Conservation (phyloP, 2,888 invertebrate species). For the Rhynchonema sp. region DNA sequence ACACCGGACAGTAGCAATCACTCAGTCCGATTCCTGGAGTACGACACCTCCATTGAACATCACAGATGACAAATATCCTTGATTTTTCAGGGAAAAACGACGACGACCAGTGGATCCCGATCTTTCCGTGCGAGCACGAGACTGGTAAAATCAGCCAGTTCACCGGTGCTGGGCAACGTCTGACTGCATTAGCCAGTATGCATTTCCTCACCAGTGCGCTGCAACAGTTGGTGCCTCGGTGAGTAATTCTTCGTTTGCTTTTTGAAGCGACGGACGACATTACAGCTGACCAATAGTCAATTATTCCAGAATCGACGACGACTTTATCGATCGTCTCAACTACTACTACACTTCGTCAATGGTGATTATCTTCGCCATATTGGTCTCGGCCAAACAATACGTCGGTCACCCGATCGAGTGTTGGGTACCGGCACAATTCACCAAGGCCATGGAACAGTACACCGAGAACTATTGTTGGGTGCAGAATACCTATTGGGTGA, state of each 20-base stretch:
- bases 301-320: slow-evolving; percentile 21
- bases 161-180: background rate
- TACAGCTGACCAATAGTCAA: too few relatives aligned
- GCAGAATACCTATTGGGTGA: slow-evolving; percentile 16
- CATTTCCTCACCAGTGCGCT: background rate
- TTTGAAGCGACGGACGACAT: too few relatives aligned
- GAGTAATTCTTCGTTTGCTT: too few relatives aligned
- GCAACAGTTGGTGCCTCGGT: background rate
- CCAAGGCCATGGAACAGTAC: slow-evolving; percentile 36
- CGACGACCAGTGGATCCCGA: background rate
- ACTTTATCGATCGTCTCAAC: slow-evolving; percentile 24
- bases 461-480: slow-evolving; percentile 37
- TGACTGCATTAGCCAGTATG: background rate
- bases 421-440: slow-evolving; percentile 37
- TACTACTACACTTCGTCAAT: slow-evolving; percentile 28
- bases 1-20: too few relatives aligned
- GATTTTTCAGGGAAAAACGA: background rate
- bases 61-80: too few relatives aligned
- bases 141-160: background rate
- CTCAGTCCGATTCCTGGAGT: too few relatives aligned
- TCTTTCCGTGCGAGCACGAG: background rate
- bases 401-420: slow-evolving; percentile 37
- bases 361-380: slow-evolving; percentile 24
- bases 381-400: slow-evolving; percentile 31
- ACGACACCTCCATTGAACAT: too few relatives aligned